phyloP scores from a whole-genome alignment of 2,888 invertebrate species.

The Campoplex nolae region DNA sequence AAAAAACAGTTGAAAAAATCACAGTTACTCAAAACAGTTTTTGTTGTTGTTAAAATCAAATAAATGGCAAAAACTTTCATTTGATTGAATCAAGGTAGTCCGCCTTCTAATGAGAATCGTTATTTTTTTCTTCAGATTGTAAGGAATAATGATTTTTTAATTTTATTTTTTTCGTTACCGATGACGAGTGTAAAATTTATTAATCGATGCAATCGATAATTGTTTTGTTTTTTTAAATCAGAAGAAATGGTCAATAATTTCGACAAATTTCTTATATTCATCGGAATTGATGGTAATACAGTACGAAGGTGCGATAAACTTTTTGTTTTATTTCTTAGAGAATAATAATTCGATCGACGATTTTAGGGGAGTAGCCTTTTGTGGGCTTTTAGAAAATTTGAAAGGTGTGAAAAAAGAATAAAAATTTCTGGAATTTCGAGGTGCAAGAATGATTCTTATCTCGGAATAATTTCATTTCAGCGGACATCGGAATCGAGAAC shows the following conservation, averaged over 20 bases:
- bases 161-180: neutral
- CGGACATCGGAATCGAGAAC: neutral
- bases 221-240: neutral
- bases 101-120: neutral
- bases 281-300: neutral
- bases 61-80: conserved; percentile 29
- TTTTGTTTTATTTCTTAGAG: neutral
- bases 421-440: neutral
- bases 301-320: no score
- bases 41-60: conserved; percentile 69
- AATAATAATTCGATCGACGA: neutral
- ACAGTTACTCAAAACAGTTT: conserved; percentile 82
- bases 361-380: neutral
- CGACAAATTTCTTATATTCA: neutral
- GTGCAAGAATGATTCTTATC: neutral
- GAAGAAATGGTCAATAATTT: neutral
- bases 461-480: no score
- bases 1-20: conserved; percentile 83
- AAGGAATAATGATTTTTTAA: neutral
- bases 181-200: neutral
- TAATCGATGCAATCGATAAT: no score
- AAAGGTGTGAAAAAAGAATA: neutral
- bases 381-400: neutral
- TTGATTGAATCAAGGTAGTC: neutral
- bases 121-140: neutral